Conservation (phyloP, 2,797 vertebrate genomes). For the Sebastes melanostomus region DNA sequence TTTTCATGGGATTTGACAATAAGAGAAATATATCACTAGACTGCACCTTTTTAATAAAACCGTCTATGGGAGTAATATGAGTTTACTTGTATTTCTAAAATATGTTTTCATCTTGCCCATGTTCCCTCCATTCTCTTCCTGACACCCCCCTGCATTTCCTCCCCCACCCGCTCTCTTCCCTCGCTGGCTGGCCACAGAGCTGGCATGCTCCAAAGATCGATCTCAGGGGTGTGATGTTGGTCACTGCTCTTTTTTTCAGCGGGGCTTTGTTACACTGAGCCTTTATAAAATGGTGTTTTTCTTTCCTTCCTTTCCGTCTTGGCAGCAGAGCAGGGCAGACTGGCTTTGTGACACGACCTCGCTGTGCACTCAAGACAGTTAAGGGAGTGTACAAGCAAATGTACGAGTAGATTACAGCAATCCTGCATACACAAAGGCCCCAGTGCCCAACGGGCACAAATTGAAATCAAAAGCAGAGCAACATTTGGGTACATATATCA, state of each 20-base stretch:
- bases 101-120: background rate
- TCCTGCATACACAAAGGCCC: constrained; percentile 21
- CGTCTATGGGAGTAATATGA: background rate
- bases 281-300: constrained; percentile 12
- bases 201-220: constrained; percentile 16
- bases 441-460: background rate
- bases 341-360: constrained; percentile 43
- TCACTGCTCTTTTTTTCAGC: constrained; percentile 5
- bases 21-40: background rate
- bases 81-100: background rate
- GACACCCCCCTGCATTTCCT: background rate
- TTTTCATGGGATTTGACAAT: background rate
- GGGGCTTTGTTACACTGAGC: constrained; percentile 1
- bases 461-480: constrained; percentile 30
- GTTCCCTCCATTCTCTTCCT: background rate
- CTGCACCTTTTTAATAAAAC: background rate
- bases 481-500: background rate
- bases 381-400: constrained; percentile 27
- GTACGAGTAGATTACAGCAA: constrained; percentile 54
- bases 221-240: background rate
- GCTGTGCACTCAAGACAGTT: constrained; percentile 39
- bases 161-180: background rate
- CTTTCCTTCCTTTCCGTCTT: constrained; percentile 5
- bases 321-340: constrained; percentile 23
- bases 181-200: background rate